phyloP scores from a whole-genome alignment of 2,888 invertebrate genomes.

The Steromphala cineraria region DNA sequence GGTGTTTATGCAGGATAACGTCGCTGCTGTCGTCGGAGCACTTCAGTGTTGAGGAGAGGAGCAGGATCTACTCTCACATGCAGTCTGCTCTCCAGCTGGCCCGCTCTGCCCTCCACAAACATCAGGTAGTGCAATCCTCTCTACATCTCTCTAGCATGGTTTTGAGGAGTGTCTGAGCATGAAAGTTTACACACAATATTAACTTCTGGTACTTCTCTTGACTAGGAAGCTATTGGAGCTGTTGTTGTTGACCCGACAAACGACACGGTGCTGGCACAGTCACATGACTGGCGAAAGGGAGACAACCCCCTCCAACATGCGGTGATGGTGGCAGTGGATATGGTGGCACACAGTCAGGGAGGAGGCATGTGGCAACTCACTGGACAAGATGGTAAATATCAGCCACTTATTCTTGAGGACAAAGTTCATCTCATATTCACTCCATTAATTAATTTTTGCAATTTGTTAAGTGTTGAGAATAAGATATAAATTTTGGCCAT shows the following conservation, averaged over 20 bases:
- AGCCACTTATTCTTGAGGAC: background rate
- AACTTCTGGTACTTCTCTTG: too few relatives aligned
- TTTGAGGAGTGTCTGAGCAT: too few relatives aligned
- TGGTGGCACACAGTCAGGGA: slow-evolving; percentile 88
- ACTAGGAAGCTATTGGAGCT: slow-evolving; percentile 73
- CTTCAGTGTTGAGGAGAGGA: background rate
- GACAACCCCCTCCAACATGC: slow-evolving; percentile 88
- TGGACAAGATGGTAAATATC: slow-evolving; percentile 24
- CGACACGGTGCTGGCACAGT: slow-evolving; percentile 83
- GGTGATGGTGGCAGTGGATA: slow-evolving; percentile 89
- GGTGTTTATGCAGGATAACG: background rate
- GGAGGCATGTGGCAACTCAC: slow-evolving; percentile 82
- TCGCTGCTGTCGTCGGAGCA: background rate
- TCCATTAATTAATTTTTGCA: too few relatives aligned
- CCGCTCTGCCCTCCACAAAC: background rate
- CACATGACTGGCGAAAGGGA: slow-evolving; percentile 75
- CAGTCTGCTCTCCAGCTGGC: background rate
- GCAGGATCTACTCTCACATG: background rate
- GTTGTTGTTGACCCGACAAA: slow-evolving; percentile 86
- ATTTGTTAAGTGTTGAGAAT: too few relatives aligned
- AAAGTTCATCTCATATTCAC: background rate
- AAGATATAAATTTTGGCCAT: too few relatives aligned
- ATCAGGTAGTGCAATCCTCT: background rate
- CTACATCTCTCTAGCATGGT: too few relatives aligned
- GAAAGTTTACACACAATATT: too few relatives aligned